Base-by-base conservation (phyloP, 2,888 invertebrate genomes). In the Synergus japonicus region DNA sequence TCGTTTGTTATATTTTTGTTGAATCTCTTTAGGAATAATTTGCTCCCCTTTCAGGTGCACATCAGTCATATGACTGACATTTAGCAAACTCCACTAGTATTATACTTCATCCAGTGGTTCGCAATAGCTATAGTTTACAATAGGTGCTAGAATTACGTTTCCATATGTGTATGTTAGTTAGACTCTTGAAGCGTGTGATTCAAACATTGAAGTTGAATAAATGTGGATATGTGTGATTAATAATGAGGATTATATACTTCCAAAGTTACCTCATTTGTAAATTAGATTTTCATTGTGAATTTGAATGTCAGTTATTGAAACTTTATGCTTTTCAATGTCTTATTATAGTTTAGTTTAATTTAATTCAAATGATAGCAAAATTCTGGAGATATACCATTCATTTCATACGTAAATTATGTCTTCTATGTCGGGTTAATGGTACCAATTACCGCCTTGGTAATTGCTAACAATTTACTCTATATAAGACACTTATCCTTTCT, bases 201-300 rank as follows among this genome's bases (percentile, higher is more conserved):
- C 54, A 7, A n/a, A 54, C n/a, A 54, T 54, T 54, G n/a, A n/a
- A 54, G 54, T 54, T n/a, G 54, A 54, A 54, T 54, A n/a, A n/a
- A 37, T 37, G 37, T 5, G 37, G 15, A 15, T 7, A 54, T n/a
- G n/a, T 54, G 54, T 54, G 9, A 54, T 54, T 54, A 54, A 54
- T 54, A 49, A 15, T n/a, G 49, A 49, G 15, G 49, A 49, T 49
- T n/a, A 49, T 49, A 49, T 49, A 49, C 13, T 49, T 49, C 15
- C 5, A 49, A 49, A 49, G 49, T 49, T 49, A 49, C 49, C 49
- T 49, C 49, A n/a, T 49, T 49, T 49, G n/a, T 15, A 7, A 49
- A 49, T n/a, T 15, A 49, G 5, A 49, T 49, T 49, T 49, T 49
- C n/a, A n/a, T 49, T n/a, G 15, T 15, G n/a, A 49, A 49, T 49